A percentile compares a stretch with the other conserved stretches of the same genome.
These are phyloP conservation scores for Laodelphax striatellus DNA, from an alignment of 1,140 invertebrate genomes.

Conservation along the genomic window DNA sequence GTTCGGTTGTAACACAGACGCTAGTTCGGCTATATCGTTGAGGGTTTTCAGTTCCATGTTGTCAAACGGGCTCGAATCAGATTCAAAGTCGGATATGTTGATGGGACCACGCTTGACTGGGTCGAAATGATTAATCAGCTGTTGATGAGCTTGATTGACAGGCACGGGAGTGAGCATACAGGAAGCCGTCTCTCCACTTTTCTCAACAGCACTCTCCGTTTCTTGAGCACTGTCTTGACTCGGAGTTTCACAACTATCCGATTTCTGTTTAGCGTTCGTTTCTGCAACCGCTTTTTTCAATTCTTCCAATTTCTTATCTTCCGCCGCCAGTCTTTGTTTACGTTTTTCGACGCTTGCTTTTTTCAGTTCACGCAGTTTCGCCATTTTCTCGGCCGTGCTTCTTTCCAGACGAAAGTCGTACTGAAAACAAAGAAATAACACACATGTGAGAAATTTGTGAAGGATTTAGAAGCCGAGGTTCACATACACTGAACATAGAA, in stretches of 20 bases:
- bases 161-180: constrained; percentile 23
- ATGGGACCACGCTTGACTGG: constrained; percentile 25
- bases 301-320: constrained; percentile 26
- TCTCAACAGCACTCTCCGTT: too few relatives aligned
- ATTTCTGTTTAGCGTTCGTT: too few relatives aligned
- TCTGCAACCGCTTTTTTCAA: constrained; percentile 33
- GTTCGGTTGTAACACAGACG: constrained; percentile 42
- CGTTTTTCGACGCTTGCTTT: constrained; percentile 43
- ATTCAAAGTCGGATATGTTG: constrained; percentile 71
- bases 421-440: constrained; percentile 23
- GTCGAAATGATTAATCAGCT: not conserved
- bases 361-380: constrained; percentile 50
- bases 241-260: too few relatives aligned
- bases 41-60: constrained; percentile 82
- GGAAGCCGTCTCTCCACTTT: too few relatives aligned
- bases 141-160: constrained; percentile 1
- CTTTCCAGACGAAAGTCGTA: constrained; percentile 64
- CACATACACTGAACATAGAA: too few relatives aligned
- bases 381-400: constrained; percentile 53
- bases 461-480: too few relatives aligned
- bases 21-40: constrained; percentile 78
- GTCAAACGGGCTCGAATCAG: constrained; percentile 82
- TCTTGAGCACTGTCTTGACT: too few relatives aligned
- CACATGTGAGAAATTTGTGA: too few relatives aligned
- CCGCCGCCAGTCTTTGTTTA: constrained; percentile 39